phyloP scores from a whole-genome alignment of 2,113 vertebrate genomes.

The Saccopteryx bilineata region DNA sequence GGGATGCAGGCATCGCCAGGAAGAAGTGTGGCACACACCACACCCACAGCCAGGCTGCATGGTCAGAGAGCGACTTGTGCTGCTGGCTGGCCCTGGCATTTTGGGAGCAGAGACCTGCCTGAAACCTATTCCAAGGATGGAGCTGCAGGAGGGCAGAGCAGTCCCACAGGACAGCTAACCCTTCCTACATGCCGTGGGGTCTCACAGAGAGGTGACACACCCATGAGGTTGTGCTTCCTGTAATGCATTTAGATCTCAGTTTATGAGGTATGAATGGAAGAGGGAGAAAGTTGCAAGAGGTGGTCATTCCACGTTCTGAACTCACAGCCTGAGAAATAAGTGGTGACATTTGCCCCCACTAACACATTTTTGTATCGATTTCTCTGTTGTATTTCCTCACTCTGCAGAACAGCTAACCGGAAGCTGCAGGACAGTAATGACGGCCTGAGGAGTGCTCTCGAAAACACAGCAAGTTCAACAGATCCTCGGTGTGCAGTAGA shows the following conservation, averaged over 20 bases:
- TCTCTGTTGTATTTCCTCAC: slow-evolving; percentile 2
- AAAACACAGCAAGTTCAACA: slow-evolving; percentile 91
- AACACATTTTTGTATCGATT: not conserved
- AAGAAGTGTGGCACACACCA: not conserved
- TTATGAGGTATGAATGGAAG: slow-evolving; percentile 13
- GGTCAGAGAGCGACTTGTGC: not conserved
- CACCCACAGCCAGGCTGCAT: fast-evolving
- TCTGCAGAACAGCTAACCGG: slow-evolving; percentile 91
- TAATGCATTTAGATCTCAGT: not conserved
- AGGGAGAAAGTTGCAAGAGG: not conserved
- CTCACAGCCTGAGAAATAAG: not conserved
- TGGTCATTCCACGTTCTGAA: not conserved
- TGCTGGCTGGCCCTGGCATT: not conserved
- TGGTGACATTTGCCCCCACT: not conserved
- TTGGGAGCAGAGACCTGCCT: not conserved
- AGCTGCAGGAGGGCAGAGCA: not conserved
- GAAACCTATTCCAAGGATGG: not conserved
- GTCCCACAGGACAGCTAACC: not conserved
- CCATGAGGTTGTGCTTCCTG: not conserved
- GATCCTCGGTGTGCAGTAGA: slow-evolving; percentile 87
- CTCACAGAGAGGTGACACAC: not conserved
- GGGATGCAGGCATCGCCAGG: not conserved
- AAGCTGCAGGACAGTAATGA: slow-evolving; percentile 95
- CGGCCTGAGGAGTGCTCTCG: slow-evolving; percentile 90
- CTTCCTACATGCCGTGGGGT: not conserved